Evolutionary conservation across 2,113 vertebrate species (phyloP).

Genomic region (Rhineura floridana): DNA sequence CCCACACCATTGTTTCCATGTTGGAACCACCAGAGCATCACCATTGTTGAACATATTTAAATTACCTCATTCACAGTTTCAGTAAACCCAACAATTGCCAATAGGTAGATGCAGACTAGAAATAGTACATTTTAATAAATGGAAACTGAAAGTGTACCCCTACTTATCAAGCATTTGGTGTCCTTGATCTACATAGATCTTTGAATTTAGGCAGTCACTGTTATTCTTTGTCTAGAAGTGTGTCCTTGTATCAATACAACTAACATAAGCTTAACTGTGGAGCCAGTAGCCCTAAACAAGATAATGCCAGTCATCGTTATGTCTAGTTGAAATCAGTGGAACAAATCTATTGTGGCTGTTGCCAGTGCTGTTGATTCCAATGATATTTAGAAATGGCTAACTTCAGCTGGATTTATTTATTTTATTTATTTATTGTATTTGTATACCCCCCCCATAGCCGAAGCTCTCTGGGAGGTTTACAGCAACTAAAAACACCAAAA

Average conservation of each 20-base stretch:
- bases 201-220: background rate
- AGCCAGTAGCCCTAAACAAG: background rate
- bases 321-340: background rate
- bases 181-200: background rate
- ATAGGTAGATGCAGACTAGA: background rate
- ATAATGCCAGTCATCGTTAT: background rate
- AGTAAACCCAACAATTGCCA: background rate
- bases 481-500: too few species aligned
- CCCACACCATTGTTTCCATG: background rate
- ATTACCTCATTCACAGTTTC: background rate
- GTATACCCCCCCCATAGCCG: too few species aligned
- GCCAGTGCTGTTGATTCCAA: background rate
- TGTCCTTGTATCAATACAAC: background rate
- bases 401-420: background rate
- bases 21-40: background rate
- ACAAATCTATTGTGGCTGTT: background rate
- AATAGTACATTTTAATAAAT: constrained; percentile 7
- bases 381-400: background rate
- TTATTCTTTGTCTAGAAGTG: background rate
- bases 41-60: background rate
- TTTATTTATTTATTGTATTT: too few species aligned
- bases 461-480: too few species aligned
- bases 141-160: background rate
- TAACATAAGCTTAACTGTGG: background rate
- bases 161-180: background rate